Evolutionary conservation across 2,113 vertebrate genomes (phyloP).

Genomic region (Tylochromis polylepis): DNA sequence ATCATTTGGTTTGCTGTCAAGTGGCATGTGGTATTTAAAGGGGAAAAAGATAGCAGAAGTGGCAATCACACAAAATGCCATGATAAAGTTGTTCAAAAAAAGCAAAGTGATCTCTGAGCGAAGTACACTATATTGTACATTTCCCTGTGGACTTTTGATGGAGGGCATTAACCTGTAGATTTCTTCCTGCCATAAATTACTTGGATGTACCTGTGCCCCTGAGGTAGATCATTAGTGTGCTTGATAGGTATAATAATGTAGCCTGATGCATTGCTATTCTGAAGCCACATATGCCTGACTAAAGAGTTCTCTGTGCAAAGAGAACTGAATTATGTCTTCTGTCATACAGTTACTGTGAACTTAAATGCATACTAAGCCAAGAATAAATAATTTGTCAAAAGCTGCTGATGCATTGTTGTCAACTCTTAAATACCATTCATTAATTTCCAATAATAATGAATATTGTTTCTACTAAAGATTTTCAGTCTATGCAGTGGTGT

Average conservation of each 20-base stretch:
- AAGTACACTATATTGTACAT: not conserved
- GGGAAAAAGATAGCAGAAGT: not conserved
- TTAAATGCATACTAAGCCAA: constrained; percentile 40
- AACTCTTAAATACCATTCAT: not conserved
- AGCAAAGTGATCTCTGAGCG: not conserved
- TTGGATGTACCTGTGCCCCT: constrained; percentile 43
- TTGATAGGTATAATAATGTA: constrained; percentile 62
- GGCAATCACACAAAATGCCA: constrained; percentile 13
- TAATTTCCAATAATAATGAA: not conserved
- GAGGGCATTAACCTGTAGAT: constrained; percentile 58
- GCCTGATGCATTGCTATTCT: constrained; percentile 33
- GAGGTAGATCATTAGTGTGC: constrained; percentile 63
- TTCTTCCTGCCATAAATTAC: constrained; percentile 59
- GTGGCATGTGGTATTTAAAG: constrained; percentile 31
- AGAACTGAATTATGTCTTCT: constrained; percentile 53
- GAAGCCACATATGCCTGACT: constrained; percentile 24
- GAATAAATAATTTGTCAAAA: constrained; percentile 56
- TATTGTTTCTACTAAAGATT: not conserved
- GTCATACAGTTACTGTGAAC: constrained; percentile 47
- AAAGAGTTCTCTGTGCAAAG: constrained; percentile 32
- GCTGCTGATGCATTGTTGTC: constrained; percentile 50
- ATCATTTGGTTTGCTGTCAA: constrained; percentile 42
- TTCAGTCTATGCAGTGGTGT: not conserved
- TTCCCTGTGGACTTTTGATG: constrained; percentile 47
- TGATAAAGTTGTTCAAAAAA: not conserved